Base-by-base conservation (phyloP, 1,140 invertebrate species). In the Sminthurides bifidus region DNA sequence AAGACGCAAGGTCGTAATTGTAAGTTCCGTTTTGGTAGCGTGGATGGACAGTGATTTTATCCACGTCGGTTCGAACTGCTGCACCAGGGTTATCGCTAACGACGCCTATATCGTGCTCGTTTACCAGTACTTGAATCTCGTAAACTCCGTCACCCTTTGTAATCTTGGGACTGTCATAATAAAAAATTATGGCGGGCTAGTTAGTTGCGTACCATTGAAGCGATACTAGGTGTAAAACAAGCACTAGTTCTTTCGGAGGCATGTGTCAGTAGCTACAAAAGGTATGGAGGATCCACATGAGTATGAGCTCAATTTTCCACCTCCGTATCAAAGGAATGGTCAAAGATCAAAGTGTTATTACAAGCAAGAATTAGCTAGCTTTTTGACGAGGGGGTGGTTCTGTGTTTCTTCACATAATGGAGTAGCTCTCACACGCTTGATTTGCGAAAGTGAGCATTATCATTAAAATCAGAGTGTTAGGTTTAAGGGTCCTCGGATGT, bases 1-100 rank as follows among this genome's bases (percentile, higher is more conserved):
- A 1, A 65, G 31, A 40, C n/a, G 64, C 64, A n/a, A 61, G 51
- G 45, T 65, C 64, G 24, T 54, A 63, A 40, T 64, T 35, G 27
- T 57, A 61, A 1, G 58, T 61, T 26, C 37, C 23, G 38, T 53
- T 54, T 24, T 65, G 52, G 41, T 63, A 65, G 6, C 53, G 15
- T 12, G 64, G 61, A 52, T 65, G 64, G 50, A 63, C 38, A n/a
- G 56, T 46, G 2, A 65, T 55, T 40, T 38, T 14, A 19, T 26
- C 21, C 1, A 65, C 55, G 4, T 37, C 37, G 1, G 37, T 30
- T 19, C 60, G 26, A 29, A 56, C 46, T 1, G 57, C 41, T 21
- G 52, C 52, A 17, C 52, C 54, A 43, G 53, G 21, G 14, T 49
- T 43, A 12, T 54, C 54, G 8, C 56, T 37, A 12, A 31, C 14